Percentiles rank a stretch among this genome's conserved stretches.
Conservation (phyloP, 37 sponge, comb jelly and placozoan species). For the Crambe crambe region DNA sequence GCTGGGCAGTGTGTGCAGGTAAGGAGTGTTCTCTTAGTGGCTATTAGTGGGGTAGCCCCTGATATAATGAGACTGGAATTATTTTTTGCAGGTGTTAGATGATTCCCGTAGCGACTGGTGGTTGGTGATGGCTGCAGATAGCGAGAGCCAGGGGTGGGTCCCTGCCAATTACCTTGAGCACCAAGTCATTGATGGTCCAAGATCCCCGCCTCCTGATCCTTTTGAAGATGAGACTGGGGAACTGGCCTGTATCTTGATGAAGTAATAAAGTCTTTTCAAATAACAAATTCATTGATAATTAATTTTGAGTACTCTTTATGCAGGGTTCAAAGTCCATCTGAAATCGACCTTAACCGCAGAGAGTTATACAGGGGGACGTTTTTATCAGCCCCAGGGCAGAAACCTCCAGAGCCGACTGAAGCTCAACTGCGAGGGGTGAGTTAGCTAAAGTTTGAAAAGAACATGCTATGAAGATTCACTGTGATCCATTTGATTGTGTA, state of each 20-base stretch:
- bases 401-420: slow-evolving; percentile 30
- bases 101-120: slow-evolving; percentile 59
- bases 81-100: slow-evolving; percentile 55
- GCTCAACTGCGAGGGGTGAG: slow-evolving; percentile 55
- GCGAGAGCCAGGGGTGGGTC: slow-evolving; percentile 65
- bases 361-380: slow-evolving; percentile 50
- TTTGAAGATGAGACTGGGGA: slow-evolving; percentile 49
- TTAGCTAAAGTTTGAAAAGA: not conserved
- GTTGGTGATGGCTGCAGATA: slow-evolving; percentile 41
- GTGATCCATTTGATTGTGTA: slow-evolving; percentile 2
- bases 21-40: not conserved
- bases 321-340: not conserved
- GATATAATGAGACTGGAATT: not conserved
- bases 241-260: slow-evolving; percentile 37
- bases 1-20: slow-evolving; percentile 64
- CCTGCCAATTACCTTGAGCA: slow-evolving; percentile 71
- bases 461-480: not conserved
- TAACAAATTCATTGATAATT: too few relatives aligned
- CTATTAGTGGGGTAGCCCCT: not conserved
- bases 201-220: slow-evolving; percentile 36
- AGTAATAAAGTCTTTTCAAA: too few relatives aligned
- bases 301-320: too few relatives aligned
- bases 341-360: not conserved
- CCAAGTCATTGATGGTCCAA: not conserved
- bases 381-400: not conserved